Conservation (phyloP, 1,140 invertebrate species). For the Drosophila lacertosa region DNA sequence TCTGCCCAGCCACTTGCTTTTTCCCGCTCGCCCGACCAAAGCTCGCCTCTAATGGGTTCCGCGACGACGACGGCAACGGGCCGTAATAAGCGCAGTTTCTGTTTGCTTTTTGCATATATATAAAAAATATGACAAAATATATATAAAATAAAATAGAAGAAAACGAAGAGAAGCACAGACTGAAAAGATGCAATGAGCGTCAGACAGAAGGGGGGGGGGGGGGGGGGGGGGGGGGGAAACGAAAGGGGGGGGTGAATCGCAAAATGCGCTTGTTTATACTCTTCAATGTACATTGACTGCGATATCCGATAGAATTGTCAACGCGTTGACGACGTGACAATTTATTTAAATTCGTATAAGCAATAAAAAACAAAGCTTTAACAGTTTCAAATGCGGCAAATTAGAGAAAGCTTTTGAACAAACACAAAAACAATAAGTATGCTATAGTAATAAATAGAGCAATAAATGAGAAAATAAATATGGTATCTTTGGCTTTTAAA, state of each 20-base stretch:
- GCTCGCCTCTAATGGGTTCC: constrained; percentile 64
- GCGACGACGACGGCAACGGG: constrained; percentile 14
- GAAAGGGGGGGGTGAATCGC: constrained; percentile 27
- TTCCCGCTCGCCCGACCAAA: constrained; percentile 21
- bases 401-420: too few relatives aligned
- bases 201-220: neutral
- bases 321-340: neutral
- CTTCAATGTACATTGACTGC: neutral
- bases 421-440: too few relatives aligned
- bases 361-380: too few relatives aligned
- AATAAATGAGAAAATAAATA: too few relatives aligned
- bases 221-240: neutral
- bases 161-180: constrained; percentile 16
- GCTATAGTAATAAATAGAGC: too few relatives aligned
- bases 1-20: constrained; percentile 27
- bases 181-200: constrained; percentile 3
- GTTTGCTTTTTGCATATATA: constrained; percentile 40
- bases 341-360: too few relatives aligned
- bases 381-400: too few relatives aligned
- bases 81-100: constrained; percentile 75
- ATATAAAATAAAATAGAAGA: constrained; percentile 27
- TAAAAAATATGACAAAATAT: constrained; percentile 44
- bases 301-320: constrained; percentile 3
- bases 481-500: too few relatives aligned
- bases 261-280: constrained; percentile 37